phyloP scores from a whole-genome alignment of 92 coral and sea anemone genomes.

The Desmophyllum pertusum region DNA sequence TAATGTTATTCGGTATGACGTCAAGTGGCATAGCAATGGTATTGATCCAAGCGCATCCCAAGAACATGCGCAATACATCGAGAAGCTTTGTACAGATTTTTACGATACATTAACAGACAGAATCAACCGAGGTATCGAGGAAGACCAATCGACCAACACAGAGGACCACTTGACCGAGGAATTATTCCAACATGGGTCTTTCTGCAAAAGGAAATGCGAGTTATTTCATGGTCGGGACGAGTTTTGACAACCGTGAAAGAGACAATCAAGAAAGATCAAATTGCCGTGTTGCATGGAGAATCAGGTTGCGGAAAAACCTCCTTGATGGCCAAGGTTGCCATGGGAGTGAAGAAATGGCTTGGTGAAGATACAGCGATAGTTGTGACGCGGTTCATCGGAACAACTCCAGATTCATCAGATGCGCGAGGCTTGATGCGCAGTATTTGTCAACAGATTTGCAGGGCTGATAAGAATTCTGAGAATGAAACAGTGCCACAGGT shows the following conservation, averaged over 20 bases:
- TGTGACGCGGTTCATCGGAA: slow-evolving; percentile 86
- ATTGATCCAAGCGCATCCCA: slow-evolving; percentile 76
- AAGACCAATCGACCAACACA: slow-evolving; percentile 57
- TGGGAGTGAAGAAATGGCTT: slow-evolving; percentile 57
- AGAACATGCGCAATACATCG: slow-evolving; percentile 82
- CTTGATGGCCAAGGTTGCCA: slow-evolving; percentile 84
- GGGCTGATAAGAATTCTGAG: slow-evolving; percentile 15
- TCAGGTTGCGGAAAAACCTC: slow-evolving; percentile 99
- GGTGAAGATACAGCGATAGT: slow-evolving; percentile 63
- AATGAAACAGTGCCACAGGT: slow-evolving; percentile 85
- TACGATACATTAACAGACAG: slow-evolving; percentile 65
- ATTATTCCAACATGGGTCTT: slow-evolving; percentile 78
- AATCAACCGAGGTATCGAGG: slow-evolving; percentile 74
- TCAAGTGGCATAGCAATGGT: slow-evolving; percentile 84
- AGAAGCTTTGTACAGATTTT: slow-evolving; percentile 77
- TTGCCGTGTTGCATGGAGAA: slow-evolving; percentile 79
- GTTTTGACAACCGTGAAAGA: slow-evolving; percentile 67
- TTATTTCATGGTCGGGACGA: slow-evolving; percentile 87
- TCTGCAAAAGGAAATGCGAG: slow-evolving; percentile 84
- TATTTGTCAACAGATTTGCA: slow-evolving; percentile 82
- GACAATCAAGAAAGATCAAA: slow-evolving; percentile 44
- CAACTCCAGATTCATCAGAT: slow-evolving; percentile 90
- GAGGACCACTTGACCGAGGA: slow-evolving; percentile 83
- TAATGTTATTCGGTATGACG: slow-evolving; percentile 71
- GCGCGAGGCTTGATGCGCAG: slow-evolving; percentile 77